A percentile compares a stretch with the other conserved stretches of the same genome.
Conservation (phyloP, 2,113 vertebrate species). For the Salvator merianae region DNA sequence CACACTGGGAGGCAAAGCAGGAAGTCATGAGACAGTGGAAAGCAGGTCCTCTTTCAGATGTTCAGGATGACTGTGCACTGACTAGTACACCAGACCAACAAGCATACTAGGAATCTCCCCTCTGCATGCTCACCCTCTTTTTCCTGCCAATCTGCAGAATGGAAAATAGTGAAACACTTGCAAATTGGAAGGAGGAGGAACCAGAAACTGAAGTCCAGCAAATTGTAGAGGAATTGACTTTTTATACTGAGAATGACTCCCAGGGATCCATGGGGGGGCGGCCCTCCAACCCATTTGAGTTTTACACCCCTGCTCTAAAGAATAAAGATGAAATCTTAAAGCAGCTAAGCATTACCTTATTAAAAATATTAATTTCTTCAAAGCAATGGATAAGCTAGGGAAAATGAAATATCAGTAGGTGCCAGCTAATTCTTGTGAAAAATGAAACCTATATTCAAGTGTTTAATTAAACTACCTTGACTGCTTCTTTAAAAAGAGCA, state of each 20-base stretch:
- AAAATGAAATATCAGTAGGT: conserved; percentile 50
- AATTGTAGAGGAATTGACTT: not conserved
- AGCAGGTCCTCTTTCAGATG: not conserved
- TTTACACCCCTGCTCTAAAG: conserved; percentile 57
- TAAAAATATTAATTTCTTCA: conserved; percentile 39
- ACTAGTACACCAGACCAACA: no score
- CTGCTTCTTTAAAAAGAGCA: conserved; percentile 1
- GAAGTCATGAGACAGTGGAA: not conserved
- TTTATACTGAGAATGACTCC: not conserved
- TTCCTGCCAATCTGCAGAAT: not conserved
- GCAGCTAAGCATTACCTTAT: conserved; percentile 58
- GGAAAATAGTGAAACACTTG: not conserved
- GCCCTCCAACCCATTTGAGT: not conserved
- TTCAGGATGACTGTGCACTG: no score
- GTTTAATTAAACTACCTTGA: not conserved
- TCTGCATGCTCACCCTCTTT: no score
- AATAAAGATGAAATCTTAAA: conserved; percentile 62
- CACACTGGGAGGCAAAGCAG: not conserved
- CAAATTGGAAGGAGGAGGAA: not conserved
- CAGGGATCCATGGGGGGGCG: not conserved
- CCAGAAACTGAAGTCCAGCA: not conserved
- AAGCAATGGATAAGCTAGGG: conserved; percentile 57
- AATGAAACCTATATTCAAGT: not conserved
- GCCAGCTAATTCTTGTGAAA: conserved; percentile 38
- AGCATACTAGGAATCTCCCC: no score